These are phyloP conservation scores for Hololepta plana DNA, from an alignment of 2,888 invertebrate genomes.

Conservation along the genomic window DNA sequence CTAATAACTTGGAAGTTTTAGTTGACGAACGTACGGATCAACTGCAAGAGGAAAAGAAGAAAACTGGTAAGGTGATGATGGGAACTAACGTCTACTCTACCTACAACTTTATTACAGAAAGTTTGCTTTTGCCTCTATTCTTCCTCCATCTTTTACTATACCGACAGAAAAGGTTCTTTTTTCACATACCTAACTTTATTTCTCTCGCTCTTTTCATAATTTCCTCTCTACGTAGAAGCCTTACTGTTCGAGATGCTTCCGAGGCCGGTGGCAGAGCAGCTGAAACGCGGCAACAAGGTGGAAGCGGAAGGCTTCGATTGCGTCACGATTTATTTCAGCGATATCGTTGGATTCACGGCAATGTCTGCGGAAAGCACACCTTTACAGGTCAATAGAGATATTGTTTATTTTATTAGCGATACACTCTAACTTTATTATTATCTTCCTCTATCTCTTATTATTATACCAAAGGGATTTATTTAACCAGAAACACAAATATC, in stretches of 20 bases:
- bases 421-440: no score
- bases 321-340: constrained; percentile 88
- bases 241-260: constrained; percentile 78
- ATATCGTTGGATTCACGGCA: constrained; percentile 83
- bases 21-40: constrained; percentile 90
- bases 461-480: no score
- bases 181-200: no score
- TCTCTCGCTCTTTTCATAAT: no score
- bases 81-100: background rate
- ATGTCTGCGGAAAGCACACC: constrained; percentile 88
- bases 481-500: no score
- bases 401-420: constrained; percentile 2
- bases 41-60: constrained; percentile 88
- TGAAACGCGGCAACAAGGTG: constrained; percentile 77
- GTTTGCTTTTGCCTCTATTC: no score
- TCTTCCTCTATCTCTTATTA: no score
- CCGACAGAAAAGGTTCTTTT: no score
- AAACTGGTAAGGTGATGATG: constrained; percentile 51
- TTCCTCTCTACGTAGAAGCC: no score
- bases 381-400: constrained; percentile 55
- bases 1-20: constrained; percentile 81
- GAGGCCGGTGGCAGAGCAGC: constrained; percentile 76
- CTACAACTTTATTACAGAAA: no score
- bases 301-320: constrained; percentile 81
- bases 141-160: no score